phyloP scores from a whole-genome alignment of 2,113 vertebrate species.

The Planiliza haematocheilus region DNA sequence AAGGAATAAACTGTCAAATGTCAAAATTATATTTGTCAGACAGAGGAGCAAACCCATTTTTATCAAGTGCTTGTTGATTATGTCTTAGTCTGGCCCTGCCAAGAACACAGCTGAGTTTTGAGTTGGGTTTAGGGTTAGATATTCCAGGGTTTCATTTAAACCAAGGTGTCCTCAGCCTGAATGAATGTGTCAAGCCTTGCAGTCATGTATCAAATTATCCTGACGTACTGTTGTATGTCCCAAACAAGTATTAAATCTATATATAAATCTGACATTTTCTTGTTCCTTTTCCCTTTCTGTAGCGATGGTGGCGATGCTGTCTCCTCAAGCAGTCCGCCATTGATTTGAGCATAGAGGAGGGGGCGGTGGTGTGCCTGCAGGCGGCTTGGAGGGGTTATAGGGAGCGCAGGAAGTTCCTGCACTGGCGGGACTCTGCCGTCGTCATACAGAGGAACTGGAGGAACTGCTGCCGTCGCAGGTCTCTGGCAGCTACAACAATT shows the following conservation, averaged over 20 bases:
- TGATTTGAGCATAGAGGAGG: conserved; percentile 65
- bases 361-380: conserved; percentile 87
- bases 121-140: conserved; percentile 12
- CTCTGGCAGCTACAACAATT: conserved; percentile 83
- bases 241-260: conserved; percentile 5
- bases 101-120: conserved; percentile 10
- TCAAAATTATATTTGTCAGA: no score
- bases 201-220: not conserved
- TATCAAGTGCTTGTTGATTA: no score
- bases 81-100: no score
- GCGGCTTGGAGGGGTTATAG: conserved; percentile 88
- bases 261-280: not conserved
- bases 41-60: no score
- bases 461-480: conserved; percentile 60
- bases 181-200: conserved; percentile 4
- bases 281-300: conserved; percentile 13
- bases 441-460: conserved; percentile 91
- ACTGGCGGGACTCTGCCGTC: conserved; percentile 82
- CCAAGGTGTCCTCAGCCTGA: not conserved
- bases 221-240: not conserved
- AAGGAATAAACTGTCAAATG: no score
- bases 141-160: conserved; percentile 10
- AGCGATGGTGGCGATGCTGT: conserved; percentile 90
- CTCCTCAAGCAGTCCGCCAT: conserved; percentile 70
- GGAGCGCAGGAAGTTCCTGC: conserved; percentile 84